Evolutionary conservation across 1,140 invertebrate species (phyloP).

Genomic region (Rhyzopertha dominica): DNA sequence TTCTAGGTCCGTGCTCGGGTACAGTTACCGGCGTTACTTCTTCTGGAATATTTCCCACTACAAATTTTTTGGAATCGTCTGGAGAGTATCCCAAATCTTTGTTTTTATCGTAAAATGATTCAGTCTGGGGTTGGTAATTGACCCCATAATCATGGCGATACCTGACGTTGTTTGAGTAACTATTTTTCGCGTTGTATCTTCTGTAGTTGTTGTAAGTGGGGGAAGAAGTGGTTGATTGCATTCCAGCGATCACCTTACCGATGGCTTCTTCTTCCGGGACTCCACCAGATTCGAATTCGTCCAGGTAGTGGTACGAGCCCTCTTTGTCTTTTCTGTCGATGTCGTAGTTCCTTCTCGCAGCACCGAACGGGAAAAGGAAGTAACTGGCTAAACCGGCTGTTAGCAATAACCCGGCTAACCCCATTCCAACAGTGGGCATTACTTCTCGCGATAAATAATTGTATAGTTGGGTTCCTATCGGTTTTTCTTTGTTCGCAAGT

Average conservation of each 20-base stretch:
- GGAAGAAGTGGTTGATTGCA: slow-evolving; percentile 51
- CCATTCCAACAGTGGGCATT: slow-evolving; percentile 72
- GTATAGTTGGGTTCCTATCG: slow-evolving; percentile 67
- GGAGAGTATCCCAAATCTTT: no score
- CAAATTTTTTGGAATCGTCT: slow-evolving; percentile 48
- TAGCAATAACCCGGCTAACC: slow-evolving; percentile 65
- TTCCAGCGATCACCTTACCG: slow-evolving; percentile 67
- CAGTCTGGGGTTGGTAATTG: slow-evolving; percentile 3
- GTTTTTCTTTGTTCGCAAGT: slow-evolving; percentile 49
- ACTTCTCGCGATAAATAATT: slow-evolving; percentile 73
- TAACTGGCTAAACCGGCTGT: slow-evolving; percentile 68
- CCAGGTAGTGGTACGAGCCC: slow-evolving; percentile 57
- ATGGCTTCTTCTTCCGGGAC: slow-evolving; percentile 69
- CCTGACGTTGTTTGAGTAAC: slow-evolving; percentile 19
- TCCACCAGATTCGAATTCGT: slow-evolving; percentile 57
- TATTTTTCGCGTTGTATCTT: slow-evolving; percentile 25
- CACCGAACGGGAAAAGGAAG: slow-evolving; percentile 68
- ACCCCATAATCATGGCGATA: slow-evolving; percentile 14
- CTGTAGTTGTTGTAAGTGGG: slow-evolving; percentile 23
- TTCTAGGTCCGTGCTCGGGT: slow-evolving; percentile 56
- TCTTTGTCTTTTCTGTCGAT: slow-evolving; percentile 56
- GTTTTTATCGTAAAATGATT: no score
- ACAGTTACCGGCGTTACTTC: slow-evolving; percentile 53
- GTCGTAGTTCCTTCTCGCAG: slow-evolving; percentile 62
- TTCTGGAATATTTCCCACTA: slow-evolving; percentile 53